Base-by-base conservation (phyloP, 2,797 vertebrate genomes). In the Otolemur crassicaudatus region DNA sequence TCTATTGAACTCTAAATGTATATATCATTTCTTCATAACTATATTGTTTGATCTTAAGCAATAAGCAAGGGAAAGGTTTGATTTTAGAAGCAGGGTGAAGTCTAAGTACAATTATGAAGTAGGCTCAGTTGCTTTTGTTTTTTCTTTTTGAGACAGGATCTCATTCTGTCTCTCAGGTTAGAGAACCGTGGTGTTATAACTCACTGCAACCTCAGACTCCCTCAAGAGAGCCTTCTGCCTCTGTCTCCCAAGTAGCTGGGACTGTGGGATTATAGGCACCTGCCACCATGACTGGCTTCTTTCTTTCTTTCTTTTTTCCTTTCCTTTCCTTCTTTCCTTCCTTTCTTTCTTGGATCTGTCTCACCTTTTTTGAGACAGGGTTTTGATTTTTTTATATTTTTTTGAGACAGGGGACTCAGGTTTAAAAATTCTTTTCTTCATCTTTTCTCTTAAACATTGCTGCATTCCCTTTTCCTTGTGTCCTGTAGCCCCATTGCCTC, bases 371-470 rank as follows among this genome's bases (percentile, higher is more conserved):
- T 31, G 61, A 63, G 61, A 63, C 27, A 63, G 27, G 11, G 60
- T 61, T 25, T 63, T 63, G 27, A 23, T 65, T 65, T 61, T 61
- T 61, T 4, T 16, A 3, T 12, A 4, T 27, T 67, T 8, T 67
- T 16, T 67, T 67, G 31, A 67, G 7, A 34, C 17, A 17, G 31
- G 29, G 31, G 29, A 9, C 49, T 58, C 25, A 58, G 53, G 58
- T 88, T 95, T 70, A 34, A 67, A 46, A 43, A 43, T 84, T 87
- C 56, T 90, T 69, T 88, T 2, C 5, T 88, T 12, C 40, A 31
- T 77, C 69, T 43, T 77, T 69, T 77, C 92, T 79, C n/a, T 81
- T 91, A 80, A 94, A 73, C 5, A 65, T 61, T 73, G 49, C 94
- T 27, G 70, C 53, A 20, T 93, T 58, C n/a, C 19, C 17, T 91